Evolutionary conservation across 2,113 vertebrate genomes (phyloP).

Genomic region (Thamnaconus septentrionalis): DNA sequence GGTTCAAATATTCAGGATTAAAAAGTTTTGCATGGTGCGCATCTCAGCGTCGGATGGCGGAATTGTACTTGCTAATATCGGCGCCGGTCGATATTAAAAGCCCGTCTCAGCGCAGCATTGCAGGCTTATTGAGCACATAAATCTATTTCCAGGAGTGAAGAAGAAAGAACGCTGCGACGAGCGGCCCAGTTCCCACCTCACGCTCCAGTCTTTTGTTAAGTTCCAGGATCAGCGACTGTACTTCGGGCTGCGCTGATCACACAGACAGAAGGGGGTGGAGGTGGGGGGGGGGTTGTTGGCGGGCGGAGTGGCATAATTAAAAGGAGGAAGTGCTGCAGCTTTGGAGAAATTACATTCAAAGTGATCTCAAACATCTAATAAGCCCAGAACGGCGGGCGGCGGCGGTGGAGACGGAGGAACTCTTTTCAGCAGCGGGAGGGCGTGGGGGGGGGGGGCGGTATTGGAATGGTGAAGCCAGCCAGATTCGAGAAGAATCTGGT

Average conservation of each 20-base stretch:
- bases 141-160: too few relatives aligned
- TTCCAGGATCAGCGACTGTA: conserved; percentile 13
- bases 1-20: too few relatives aligned
- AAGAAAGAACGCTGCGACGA: too few relatives aligned
- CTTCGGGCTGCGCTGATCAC: conserved; percentile 8
- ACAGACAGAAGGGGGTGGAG: neutral
- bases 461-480: neutral
- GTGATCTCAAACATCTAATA: conserved; percentile 15
- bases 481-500: conserved; percentile 40
- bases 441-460: too few relatives aligned
- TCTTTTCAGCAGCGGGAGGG: too few relatives aligned
- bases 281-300: neutral
- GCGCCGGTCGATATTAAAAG: too few relatives aligned
- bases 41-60: too few relatives aligned
- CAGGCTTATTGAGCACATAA: too few relatives aligned
- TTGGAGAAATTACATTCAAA: conserved; percentile 23
- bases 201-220: conserved; percentile 22
- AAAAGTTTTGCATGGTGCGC: too few relatives aligned
- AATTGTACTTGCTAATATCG: too few relatives aligned
- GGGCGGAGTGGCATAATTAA: conserved; percentile 17
- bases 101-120: too few relatives aligned
- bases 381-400: neutral
- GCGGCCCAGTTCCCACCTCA: neutral
- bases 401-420: too few relatives aligned
- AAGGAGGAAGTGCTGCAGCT: neutral